Percentiles rank a stretch among this genome's conserved stretches.
phyloP scores from a whole-genome alignment of 2,797 vertebrate species.

The Octomys mimax region DNA sequence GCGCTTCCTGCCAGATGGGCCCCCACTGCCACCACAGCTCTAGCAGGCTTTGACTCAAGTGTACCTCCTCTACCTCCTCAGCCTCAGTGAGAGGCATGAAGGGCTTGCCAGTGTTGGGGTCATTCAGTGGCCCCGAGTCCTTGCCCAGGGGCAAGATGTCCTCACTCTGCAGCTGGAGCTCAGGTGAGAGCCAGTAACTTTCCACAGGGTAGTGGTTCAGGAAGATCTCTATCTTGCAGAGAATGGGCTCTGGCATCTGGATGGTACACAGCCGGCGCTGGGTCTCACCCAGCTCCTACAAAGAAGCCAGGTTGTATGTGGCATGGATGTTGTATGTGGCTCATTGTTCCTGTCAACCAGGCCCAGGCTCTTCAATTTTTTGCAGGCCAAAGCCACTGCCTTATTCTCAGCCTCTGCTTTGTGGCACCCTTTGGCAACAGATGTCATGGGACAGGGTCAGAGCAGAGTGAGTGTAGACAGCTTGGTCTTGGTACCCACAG shows the following conservation, averaged over 20 bases:
- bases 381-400: constrained; percentile 95
- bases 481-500: constrained; percentile 92
- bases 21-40: constrained; percentile 91
- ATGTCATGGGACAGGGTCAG: constrained; percentile 96
- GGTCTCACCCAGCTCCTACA: constrained; percentile 92
- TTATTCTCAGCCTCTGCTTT: constrained; percentile 92
- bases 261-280: constrained; percentile 92
- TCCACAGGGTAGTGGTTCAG: constrained; percentile 93
- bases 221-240: constrained; percentile 92
- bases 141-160: constrained; percentile 91
- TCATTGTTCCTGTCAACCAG: constrained; percentile 95
- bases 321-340: constrained; percentile 95
- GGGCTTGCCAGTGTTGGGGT: constrained; percentile 93
- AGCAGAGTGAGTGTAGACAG: constrained; percentile 92
- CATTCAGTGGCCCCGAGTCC: constrained; percentile 88
- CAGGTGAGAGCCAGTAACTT: constrained; percentile 80
- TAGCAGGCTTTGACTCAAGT: constrained; percentile 90
- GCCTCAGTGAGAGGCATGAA: constrained; percentile 89
- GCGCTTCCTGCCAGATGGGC: constrained; percentile 86
- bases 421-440: constrained; percentile 91
- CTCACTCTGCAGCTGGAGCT: constrained; percentile 91
- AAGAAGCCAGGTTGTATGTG: constrained; percentile 93
- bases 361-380: constrained; percentile 96
- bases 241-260: constrained; percentile 91
- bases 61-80: constrained; percentile 88